Percentiles rank a stretch among this genome's conserved stretches.
Evolutionary conservation across 2,797 vertebrate species (phyloP).

Genomic region (Gobionotothen gibberifrons): DNA sequence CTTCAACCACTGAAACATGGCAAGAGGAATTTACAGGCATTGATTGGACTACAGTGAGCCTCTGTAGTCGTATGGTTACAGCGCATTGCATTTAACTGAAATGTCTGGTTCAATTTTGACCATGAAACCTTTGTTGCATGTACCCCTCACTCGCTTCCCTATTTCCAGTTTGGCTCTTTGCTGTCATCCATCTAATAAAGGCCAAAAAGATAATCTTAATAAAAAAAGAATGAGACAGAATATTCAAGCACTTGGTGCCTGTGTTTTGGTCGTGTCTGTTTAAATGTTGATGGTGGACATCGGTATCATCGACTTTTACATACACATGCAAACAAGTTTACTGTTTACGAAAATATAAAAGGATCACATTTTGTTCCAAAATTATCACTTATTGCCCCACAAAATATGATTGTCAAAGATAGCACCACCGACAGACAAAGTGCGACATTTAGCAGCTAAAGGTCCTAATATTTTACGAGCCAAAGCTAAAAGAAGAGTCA

Average conservation of each 20-base stretch:
- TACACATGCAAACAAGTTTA: not conserved
- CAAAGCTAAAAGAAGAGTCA: not conserved
- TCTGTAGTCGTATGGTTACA: too few relatives aligned
- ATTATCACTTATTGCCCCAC: not conserved
- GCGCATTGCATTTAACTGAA: too few relatives aligned
- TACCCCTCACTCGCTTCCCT: too few relatives aligned
- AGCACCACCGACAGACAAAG: not conserved
- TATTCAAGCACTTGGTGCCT: conserved; percentile 25
- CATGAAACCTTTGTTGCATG: too few relatives aligned
- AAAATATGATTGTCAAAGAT: not conserved
- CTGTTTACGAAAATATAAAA: not conserved
- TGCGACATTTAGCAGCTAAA: not conserved
- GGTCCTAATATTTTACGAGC: not conserved
- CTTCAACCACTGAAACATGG: conserved; percentile 53
- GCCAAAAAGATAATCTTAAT: too few relatives aligned
- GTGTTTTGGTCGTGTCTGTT: conserved; percentile 4
- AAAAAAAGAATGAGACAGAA: conserved; percentile 31
- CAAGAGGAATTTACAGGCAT: conserved; percentile 52
- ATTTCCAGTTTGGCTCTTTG: too few relatives aligned
- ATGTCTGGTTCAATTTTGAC: too few relatives aligned
- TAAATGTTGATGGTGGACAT: conserved; percentile 12
- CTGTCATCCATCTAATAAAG: too few relatives aligned
- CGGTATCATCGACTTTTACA: not conserved
- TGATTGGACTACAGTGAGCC: too few relatives aligned
- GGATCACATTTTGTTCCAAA: not conserved